Percentiles rank a stretch among this genome's conserved stretches.
Conservation (phyloP, 2,113 vertebrate genomes). For the Isichthys henryi region DNA sequence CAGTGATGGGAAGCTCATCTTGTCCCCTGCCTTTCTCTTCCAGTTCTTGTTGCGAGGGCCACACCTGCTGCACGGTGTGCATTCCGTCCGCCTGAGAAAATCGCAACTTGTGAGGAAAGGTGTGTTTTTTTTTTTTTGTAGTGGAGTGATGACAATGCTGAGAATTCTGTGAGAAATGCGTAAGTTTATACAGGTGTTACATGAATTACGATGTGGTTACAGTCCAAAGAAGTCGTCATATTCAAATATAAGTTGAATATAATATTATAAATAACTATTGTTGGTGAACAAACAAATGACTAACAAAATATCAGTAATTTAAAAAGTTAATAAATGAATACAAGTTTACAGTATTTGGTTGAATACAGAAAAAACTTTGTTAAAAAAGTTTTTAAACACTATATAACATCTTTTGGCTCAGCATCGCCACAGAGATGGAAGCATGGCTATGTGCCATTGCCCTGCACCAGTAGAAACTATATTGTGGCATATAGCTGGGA, state of each 20-base stretch:
- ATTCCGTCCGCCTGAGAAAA: constrained; percentile 34
- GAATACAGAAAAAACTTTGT: neutral
- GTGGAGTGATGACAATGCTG: neutral
- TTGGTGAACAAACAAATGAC: neutral
- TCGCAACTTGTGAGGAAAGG: constrained; percentile 19
- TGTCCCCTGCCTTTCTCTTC: neutral
- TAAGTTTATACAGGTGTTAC: neutral
- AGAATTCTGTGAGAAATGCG: neutral
- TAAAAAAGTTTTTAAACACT: neutral
- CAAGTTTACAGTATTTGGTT: neutral
- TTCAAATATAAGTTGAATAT: neutral
- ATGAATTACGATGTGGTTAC: neutral
- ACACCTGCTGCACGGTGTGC: constrained; percentile 38
- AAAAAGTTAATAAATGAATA: neutral
- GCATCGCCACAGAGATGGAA: neutral
- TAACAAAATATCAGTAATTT: neutral
- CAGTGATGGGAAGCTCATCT: neutral
- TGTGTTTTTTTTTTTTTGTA: neutral
- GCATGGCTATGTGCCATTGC: neutral
- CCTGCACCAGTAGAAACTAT: neutral
- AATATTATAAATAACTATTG: neutral
- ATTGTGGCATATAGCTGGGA: neutral
- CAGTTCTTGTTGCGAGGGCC: constrained; percentile 47
- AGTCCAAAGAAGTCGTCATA: neutral
- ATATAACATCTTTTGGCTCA: neutral